phyloP scores from a whole-genome alignment of 2,113 vertebrate genomes.

The Recurvirostra avosetta region DNA sequence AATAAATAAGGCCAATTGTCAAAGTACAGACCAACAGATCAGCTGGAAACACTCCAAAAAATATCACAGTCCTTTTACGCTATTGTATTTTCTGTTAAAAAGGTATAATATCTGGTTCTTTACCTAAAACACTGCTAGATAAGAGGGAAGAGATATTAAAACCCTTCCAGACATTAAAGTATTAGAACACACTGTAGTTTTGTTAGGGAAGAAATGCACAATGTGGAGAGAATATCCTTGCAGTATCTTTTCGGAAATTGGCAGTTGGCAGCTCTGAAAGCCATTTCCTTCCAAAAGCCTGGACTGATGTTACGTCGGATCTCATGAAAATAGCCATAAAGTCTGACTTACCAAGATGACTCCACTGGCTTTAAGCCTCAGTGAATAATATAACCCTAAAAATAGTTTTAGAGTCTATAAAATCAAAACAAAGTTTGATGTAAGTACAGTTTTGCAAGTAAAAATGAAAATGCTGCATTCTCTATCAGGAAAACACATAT shows the following conservation, averaged over 20 bases:
- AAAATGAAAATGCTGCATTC: conserved; percentile 21
- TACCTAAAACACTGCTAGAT: background rate
- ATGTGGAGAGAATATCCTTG: background rate
- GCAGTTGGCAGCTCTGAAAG: conserved; percentile 10
- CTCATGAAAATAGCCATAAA: conserved; percentile 41
- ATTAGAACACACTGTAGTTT: background rate
- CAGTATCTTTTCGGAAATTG: conserved; percentile 1
- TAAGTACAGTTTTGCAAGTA: conserved; percentile 11
- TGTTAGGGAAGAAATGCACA: background rate
- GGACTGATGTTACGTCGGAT: conserved; percentile 14
- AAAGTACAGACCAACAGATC: background rate
- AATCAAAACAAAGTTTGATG: conserved; percentile 13
- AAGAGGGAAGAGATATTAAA: conserved; percentile 4
- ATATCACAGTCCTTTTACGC: background rate
- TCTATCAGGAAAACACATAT: background rate
- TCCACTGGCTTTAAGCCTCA: conserved; percentile 14
- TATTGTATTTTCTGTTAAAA: background rate
- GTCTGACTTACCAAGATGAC: conserved; percentile 39
- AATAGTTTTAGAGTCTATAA: conserved; percentile 18
- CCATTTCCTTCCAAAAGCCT: conserved; percentile 32
- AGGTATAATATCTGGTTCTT: background rate
- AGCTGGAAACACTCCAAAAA: background rate
- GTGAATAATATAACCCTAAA: conserved; percentile 34
- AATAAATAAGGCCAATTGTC: background rate
- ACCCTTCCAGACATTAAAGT: conserved; percentile 1